A percentile compares a stretch with the other conserved stretches of the same genome.
phyloP scores from a whole-genome alignment of 2,888 invertebrate genomes.

The Himalopsyche japonica region DNA sequence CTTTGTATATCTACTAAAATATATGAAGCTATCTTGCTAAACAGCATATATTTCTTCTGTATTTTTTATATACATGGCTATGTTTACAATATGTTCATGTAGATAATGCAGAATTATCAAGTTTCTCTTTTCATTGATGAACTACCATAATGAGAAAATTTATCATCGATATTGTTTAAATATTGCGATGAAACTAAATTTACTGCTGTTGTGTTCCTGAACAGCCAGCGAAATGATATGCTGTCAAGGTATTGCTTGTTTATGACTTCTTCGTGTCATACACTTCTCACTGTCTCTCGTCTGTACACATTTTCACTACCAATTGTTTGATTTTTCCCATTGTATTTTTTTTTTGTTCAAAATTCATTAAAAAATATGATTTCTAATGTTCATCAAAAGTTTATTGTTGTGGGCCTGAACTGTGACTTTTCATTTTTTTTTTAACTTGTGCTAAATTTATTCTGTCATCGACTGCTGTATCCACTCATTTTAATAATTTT shows the following conservation, averaged over 20 bases:
- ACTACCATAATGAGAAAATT: background rate
- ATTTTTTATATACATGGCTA: background rate
- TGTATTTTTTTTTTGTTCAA: background rate
- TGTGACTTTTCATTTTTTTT: background rate
- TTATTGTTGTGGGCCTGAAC: background rate
- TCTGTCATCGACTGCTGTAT: background rate
- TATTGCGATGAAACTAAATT: constrained; percentile 10
- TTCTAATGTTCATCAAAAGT: background rate
- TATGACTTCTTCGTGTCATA: constrained; percentile 32
- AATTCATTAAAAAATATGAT: background rate
- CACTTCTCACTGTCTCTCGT: constrained; percentile 6
- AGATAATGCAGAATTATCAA: background rate
- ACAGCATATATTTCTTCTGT: background rate
- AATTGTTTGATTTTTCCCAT: background rate
- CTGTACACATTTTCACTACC: constrained; percentile 3
- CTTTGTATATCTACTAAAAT: background rate
- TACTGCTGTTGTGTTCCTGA: constrained; percentile 35
- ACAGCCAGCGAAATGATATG: constrained; percentile 60
- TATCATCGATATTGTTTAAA: background rate
- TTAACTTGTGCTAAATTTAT: background rate
- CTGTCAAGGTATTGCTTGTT: constrained; percentile 57
- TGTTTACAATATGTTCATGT: background rate
- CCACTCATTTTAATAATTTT: background rate
- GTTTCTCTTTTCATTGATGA: background rate
- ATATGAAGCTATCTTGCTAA: background rate